Evolutionary conservation across 2,888 invertebrate genomes (phyloP).

Genomic region (Dryobotodes eremita): DNA sequence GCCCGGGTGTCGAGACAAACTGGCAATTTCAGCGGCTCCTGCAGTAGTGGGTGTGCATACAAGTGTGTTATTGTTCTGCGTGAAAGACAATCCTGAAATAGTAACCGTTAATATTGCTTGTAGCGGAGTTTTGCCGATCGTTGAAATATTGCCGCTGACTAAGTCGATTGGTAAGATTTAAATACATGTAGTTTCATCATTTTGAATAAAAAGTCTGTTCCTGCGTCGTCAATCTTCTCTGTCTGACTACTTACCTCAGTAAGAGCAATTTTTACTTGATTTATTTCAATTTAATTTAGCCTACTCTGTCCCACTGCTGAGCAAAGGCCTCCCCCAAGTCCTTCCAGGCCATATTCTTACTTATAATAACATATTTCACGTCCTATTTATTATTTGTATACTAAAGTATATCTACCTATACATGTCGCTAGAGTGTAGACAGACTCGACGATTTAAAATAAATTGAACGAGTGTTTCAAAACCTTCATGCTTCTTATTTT

Average conservation of each 20-base stretch:
- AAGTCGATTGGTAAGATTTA: slow-evolving; percentile 81
- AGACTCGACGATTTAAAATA: background rate
- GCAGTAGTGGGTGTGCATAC: slow-evolving; percentile 79
- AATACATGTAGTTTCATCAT: background rate
- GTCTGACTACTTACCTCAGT: background rate
- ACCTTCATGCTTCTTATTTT: background rate
- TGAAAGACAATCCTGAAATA: slow-evolving; percentile 91
- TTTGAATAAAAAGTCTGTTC: background rate
- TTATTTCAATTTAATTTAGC: no score
- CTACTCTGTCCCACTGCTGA: no score
- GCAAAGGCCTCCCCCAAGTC: no score
- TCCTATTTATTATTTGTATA: background rate
- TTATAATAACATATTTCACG: background rate
- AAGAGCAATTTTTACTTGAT: no score
- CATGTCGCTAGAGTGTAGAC: background rate
- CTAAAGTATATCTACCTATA: background rate
- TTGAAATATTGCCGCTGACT: slow-evolving; percentile 86
- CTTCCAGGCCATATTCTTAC: background rate
- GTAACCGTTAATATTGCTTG: slow-evolving; percentile 88
- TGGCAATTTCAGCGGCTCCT: slow-evolving; percentile 85
- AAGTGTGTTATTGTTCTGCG: slow-evolving; percentile 81
- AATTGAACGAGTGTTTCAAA: background rate
- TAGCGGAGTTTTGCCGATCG: slow-evolving; percentile 88
- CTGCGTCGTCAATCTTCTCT: background rate
- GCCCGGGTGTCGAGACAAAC: slow-evolving; percentile 83